Evolutionary conservation across 1,140 invertebrate species (phyloP).

Genomic region (Drosophila lacteicornis): DNA sequence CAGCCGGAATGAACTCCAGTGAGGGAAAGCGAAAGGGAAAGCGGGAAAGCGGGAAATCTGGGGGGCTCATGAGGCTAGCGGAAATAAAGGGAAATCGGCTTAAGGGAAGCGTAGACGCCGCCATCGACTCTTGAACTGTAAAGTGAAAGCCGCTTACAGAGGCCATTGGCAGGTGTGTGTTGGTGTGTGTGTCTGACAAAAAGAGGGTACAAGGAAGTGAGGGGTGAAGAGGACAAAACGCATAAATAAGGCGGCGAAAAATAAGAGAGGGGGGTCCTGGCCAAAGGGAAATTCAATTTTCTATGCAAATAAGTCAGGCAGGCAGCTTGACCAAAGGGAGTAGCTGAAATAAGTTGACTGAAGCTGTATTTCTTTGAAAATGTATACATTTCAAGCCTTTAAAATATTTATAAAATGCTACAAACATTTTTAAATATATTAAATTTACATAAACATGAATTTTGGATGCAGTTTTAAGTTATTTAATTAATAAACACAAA

Average conservation of each 20-base stretch:
- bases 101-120: slow-evolving; percentile 26
- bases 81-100: slow-evolving; percentile 76
- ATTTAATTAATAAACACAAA: not conserved
- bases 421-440: not conserved
- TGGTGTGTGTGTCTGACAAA: not conserved
- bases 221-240: not conserved
- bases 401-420: no score
- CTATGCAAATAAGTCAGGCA: slow-evolving; percentile 53
- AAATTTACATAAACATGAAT: no score
- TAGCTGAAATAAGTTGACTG: not conserved
- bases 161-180: slow-evolving; percentile 24
- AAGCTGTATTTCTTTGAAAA: not conserved
- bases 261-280: slow-evolving; percentile 23
- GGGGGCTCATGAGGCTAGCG: slow-evolving; percentile 25
- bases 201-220: not conserved
- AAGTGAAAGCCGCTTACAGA: slow-evolving; percentile 68
- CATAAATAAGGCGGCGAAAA: slow-evolving; percentile 29
- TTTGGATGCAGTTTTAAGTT: not conserved
- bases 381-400: not conserved
- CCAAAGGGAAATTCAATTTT: slow-evolving; percentile 64
- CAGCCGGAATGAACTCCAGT: slow-evolving; percentile 10
- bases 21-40: slow-evolving; percentile 41
- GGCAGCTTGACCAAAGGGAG: slow-evolving; percentile 17
- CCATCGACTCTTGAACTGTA: slow-evolving; percentile 67
- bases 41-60: not conserved